Evolutionary conservation across 2,113 vertebrate genomes (phyloP).

Genomic region (Alaudala cheleensis): DNA sequence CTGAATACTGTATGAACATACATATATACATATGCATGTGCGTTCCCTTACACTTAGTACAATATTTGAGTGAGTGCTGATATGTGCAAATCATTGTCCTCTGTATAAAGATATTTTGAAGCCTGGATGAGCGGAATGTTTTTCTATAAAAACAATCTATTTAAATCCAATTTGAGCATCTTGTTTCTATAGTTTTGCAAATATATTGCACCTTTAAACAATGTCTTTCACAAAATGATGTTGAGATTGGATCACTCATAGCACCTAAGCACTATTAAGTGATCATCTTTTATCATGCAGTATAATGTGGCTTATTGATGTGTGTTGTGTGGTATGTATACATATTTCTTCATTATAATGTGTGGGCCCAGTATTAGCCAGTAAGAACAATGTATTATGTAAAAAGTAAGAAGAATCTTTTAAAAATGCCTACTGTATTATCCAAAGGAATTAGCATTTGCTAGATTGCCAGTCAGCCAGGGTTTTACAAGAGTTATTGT

Average conservation of each 20-base stretch:
- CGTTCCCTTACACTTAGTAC: not conserved
- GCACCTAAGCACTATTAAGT: not conserved
- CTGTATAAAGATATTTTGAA: not conserved
- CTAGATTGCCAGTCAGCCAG: conserved; percentile 56
- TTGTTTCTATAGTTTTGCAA: not conserved
- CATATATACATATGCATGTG: fast-evolving
- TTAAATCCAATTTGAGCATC: not conserved
- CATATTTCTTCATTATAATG: not conserved
- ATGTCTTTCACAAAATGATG: not conserved
- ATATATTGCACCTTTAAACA: not conserved
- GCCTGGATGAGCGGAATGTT: not conserved
- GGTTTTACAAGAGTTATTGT: conserved; percentile 69
- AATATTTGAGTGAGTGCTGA: not conserved
- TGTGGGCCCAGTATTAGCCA: not conserved
- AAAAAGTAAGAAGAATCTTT: conserved; percentile 18
- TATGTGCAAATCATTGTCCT: not conserved
- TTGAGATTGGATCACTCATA: not conserved
- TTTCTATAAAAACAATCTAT: not conserved
- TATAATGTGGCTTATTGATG: not conserved
- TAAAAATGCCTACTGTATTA: conserved; percentile 6
- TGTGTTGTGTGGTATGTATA: not conserved
- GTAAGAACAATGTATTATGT: conserved; percentile 1
- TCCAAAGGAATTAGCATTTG: conserved; percentile 47
- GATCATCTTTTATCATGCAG: not conserved
- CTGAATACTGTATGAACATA: not conserved